Conservation (phyloP, 2,888 invertebrate species). For the Callyntrura guangdongensis region DNA sequence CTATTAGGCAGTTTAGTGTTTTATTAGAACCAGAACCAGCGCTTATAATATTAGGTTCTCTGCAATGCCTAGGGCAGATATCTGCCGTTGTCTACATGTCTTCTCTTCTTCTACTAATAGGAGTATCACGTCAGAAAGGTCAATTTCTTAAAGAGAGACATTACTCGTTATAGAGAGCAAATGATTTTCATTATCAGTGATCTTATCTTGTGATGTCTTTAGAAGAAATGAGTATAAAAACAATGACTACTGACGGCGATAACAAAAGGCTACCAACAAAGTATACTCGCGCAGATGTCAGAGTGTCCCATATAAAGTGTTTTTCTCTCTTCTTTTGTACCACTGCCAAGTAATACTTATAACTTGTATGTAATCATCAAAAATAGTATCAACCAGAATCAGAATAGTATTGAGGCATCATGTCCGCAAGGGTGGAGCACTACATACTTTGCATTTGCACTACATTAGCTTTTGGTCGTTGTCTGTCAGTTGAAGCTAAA, state of each 20-base stretch:
- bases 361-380: not conserved
- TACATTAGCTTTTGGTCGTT: not conserved
- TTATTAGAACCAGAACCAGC: constrained; percentile 25
- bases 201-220: not conserved
- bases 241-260: not conserved
- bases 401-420: not conserved
- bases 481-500: not conserved
- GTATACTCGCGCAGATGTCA: not conserved
- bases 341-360: no score
- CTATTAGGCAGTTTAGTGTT: constrained; percentile 29
- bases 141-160: not conserved
- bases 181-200: not conserved
- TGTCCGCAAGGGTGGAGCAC: constrained; percentile 27
- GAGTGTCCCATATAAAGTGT: not conserved
- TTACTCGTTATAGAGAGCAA: not conserved
- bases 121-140: constrained; percentile 12
- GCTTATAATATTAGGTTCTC: no score
- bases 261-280: not conserved
- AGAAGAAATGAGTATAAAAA: not conserved
- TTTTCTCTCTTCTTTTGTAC: not conserved
- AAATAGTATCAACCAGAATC: not conserved
- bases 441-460: not conserved
- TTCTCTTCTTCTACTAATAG: not conserved
- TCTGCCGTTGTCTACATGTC: not conserved
- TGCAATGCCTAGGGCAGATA: not conserved